These are phyloP conservation scores for Leptinotarsa haldemani DNA, from an alignment of 2,888 invertebrate genomes.

Conservation along the genomic window DNA sequence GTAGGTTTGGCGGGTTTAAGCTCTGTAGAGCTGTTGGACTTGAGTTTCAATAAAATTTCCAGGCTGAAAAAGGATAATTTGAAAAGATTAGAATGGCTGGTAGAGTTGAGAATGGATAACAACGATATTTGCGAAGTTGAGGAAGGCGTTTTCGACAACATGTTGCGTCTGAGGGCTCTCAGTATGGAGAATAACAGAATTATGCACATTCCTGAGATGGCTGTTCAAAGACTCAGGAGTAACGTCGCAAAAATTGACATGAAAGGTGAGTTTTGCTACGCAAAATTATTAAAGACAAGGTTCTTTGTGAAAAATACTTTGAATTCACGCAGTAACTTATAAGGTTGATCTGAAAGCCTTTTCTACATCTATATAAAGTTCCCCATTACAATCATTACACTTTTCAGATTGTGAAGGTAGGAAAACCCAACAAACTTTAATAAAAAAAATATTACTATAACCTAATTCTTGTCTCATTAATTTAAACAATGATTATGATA, in stretches of 20 bases:
- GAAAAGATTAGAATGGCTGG: conserved; percentile 85
- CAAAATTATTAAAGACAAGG: too few relatives aligned
- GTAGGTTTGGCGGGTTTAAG: conserved; percentile 79
- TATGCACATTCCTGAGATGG: conserved; percentile 77
- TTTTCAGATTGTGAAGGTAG: too few relatives aligned
- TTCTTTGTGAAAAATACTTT: too few relatives aligned
- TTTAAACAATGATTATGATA: too few relatives aligned
- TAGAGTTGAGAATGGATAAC: conserved; percentile 86
- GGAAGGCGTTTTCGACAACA: conserved; percentile 83
- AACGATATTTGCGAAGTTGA: conserved; percentile 85
- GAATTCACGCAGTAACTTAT: too few relatives aligned
- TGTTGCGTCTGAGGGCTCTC: conserved; percentile 85
- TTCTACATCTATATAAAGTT: too few relatives aligned
- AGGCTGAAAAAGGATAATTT: conserved; percentile 75
- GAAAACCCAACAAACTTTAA: too few relatives aligned
- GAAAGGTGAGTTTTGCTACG: conserved; percentile 73
- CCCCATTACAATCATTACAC: too few relatives aligned
- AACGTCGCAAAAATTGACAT: conserved; percentile 87
- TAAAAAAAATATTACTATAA: too few relatives aligned
- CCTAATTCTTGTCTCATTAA: too few relatives aligned
- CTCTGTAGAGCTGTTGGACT: conserved; percentile 86
- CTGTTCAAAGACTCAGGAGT: conserved; percentile 80
- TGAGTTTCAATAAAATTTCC: conserved; percentile 82
- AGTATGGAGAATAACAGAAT: conserved; percentile 83
- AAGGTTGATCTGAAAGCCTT: too few relatives aligned